Conservation (phyloP, 2,113 vertebrate species). For the Ailurus styani region DNA sequence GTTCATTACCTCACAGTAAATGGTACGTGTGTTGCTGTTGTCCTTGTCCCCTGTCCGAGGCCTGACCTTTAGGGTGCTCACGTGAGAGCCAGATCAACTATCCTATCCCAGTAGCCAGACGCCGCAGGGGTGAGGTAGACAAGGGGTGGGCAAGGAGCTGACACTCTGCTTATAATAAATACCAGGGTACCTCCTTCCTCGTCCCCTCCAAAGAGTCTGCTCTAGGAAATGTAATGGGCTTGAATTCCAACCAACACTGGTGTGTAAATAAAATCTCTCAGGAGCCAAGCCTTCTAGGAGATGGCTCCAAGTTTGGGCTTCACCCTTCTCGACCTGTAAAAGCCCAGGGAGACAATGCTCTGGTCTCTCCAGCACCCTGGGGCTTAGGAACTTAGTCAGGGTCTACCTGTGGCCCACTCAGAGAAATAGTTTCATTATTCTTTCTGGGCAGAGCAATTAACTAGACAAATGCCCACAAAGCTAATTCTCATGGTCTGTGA, state of each 20-base stretch:
- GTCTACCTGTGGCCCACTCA: not conserved
- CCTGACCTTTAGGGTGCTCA: not conserved
- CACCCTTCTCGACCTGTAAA: not conserved
- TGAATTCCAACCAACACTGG: not conserved
- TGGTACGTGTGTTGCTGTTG: not conserved
- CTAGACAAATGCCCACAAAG: not conserved
- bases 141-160: not conserved
- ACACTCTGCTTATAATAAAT: not conserved
- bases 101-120: not conserved
- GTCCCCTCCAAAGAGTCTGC: not conserved
- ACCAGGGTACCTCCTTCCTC: not conserved
- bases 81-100: not conserved
- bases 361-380: not conserved
- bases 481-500: not conserved
- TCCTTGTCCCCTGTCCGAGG: not conserved
- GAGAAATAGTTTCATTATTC: not conserved
- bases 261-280: not conserved
- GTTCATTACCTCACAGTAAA: not conserved
- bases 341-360: not conserved
- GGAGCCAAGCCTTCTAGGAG: not conserved
- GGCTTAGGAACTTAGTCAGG: not conserved
- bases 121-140: not conserved
- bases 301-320: not conserved
- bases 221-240: not conserved
- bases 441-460: not conserved